Conservation (phyloP, 1,140 invertebrate species). For the Pachypeltis micranthus region DNA sequence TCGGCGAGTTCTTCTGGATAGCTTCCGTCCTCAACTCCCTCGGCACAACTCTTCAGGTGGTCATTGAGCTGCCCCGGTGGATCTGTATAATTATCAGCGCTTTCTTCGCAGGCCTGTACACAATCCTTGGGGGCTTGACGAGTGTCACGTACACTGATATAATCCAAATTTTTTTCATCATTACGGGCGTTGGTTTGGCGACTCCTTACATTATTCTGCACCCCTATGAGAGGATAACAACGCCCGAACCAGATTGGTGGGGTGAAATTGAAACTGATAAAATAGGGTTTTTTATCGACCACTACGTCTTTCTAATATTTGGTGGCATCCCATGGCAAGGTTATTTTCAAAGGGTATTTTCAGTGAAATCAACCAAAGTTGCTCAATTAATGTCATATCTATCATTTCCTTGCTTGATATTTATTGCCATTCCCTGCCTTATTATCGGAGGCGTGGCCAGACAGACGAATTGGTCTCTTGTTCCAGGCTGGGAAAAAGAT, state of each 20-base stretch:
- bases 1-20: slow-evolving; percentile 70
- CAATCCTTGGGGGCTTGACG: slow-evolving; percentile 65
- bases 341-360: slow-evolving; percentile 71
- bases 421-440: slow-evolving; percentile 61
- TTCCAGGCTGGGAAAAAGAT: slow-evolving; percentile 37
- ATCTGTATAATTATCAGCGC: slow-evolving; percentile 52
- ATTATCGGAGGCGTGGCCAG: slow-evolving; percentile 62
- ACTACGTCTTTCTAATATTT: slow-evolving; percentile 57
- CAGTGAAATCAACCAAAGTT: slow-evolving; percentile 53
- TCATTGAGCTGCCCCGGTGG: slow-evolving; percentile 47
- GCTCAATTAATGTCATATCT: slow-evolving; percentile 61
- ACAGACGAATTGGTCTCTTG: slow-evolving; percentile 46
- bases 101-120: slow-evolving; percentile 58
- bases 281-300: slow-evolving; percentile 54
- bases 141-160: slow-evolving; percentile 72
- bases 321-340: slow-evolving; percentile 80
- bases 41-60: slow-evolving; percentile 55
- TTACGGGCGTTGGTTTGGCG: slow-evolving; percentile 48
- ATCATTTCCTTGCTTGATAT: slow-evolving; percentile 58
- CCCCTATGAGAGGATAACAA: slow-evolving; percentile 32
- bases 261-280: slow-evolving; percentile 44
- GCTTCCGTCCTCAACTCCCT: slow-evolving; percentile 63
- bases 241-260: slow-evolving; percentile 44
- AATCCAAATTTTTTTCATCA: slow-evolving; percentile 65
- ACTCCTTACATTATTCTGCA: not conserved